A percentile compares a stretch with the other conserved stretches of the same genome.
phyloP scores from a whole-genome alignment of 1,140 invertebrate species.

The Temnothorax curvispinosus region DNA sequence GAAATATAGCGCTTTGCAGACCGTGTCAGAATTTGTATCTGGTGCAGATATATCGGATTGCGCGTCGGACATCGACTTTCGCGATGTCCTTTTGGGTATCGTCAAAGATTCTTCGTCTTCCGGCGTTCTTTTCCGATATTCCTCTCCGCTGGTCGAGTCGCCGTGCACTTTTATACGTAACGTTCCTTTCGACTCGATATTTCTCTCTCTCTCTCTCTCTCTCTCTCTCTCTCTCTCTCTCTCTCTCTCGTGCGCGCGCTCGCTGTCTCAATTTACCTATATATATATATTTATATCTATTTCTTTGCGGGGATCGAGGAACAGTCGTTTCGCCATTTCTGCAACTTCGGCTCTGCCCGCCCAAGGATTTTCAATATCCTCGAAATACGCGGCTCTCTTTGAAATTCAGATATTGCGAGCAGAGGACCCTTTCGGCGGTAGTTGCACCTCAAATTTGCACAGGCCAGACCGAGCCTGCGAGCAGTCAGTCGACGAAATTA shows the following conservation, averaged over 20 bases:
- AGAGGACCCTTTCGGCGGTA: conserved; percentile 23
- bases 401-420: conserved; percentile 58
- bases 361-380: conserved; percentile 55
- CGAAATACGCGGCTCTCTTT: conserved; percentile 42
- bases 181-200: conserved; percentile 23
- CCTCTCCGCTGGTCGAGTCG: neutral
- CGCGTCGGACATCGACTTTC: neutral
- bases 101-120: neutral
- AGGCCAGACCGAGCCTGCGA: neutral
- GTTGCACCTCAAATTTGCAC: conserved; percentile 44
- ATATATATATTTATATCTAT: neutral
- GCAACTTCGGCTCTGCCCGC: conserved; percentile 6
- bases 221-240: too few species aligned
- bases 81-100: neutral
- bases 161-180: conserved; percentile 2
- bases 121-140: neutral
- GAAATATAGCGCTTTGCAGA: neutral
- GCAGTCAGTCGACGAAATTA: conserved; percentile 25
- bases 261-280: neutral
- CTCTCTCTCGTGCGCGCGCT: neutral
- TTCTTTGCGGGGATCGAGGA: conserved; percentile 16
- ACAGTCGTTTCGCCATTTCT: neutral
- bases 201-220: conserved; percentile 7
- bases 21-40: neutral
- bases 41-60: neutral